Base-by-base conservation (phyloP, 2,113 vertebrate species). In the Pavo muticus region DNA sequence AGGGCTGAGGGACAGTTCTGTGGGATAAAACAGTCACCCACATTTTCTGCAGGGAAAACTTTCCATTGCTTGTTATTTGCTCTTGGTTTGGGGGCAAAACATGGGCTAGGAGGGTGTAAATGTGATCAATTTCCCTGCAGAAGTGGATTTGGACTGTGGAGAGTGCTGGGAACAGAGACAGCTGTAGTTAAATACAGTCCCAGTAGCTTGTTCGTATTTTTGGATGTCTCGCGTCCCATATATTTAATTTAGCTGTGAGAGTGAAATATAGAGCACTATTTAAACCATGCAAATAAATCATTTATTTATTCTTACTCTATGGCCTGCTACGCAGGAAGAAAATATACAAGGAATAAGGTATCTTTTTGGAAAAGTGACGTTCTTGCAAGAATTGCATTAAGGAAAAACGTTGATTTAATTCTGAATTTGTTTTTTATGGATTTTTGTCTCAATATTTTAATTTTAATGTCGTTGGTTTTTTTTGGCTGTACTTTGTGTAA, bases 21-120 rank as follows among this genome's bases (percentile, higher is more conserved):
- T 0, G 0, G 32, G 35, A 16, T 14, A 29, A 72, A 27, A 48
- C 61, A 84, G 39, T 9, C 0, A 0, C n/a, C 11, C 5, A 1
- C 52, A 37, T 60, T 45, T n/a, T 48, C 17, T 8, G 0, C 14
- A 37, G 23, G 56, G n/a, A 70, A 82, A 52, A 14, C 10, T 35
- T 24, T 73, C 20, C 21, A 9, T 48, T 48, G 45, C n/a, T 40
- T 4, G 14, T 19, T 68, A 14, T 14, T 60, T 65, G 59, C n/a
- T 73, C 79, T 74, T 77, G 24, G 8, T 50, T 68, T 29, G 6
- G 11, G 32, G 68, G 45, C 11, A 63, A 63, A 74, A 4, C 6
- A 8, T 7, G 35, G 27, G 5, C 7, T 3, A 39, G 11, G 9
- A 73, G 9, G 7, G 10, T 27, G 47, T 4, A 57, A 78, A 44